Evolutionary conservation across 2,888 invertebrate genomes (phyloP), one percentile per base, ranked within the genome.

Genomic region (Byasa hedistus): DNA sequence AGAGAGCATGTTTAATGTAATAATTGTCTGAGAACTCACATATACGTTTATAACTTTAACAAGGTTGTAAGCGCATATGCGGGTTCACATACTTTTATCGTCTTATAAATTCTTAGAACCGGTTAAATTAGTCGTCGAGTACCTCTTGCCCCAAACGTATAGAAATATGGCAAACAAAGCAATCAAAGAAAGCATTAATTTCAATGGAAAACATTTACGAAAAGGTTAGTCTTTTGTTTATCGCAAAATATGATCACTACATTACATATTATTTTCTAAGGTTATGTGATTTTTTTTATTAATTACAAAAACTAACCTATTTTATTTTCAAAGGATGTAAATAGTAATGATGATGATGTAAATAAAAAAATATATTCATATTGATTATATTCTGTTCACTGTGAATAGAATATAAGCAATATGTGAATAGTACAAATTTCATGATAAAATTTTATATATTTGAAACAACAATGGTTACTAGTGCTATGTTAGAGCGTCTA

Each of bases 131-230:
- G 76, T 81, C 8, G 69, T 87, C 56, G 79, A 82, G 65, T 79
- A 82, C 76, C 78, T 81, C 22, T 61, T 82, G 67, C 84, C 83
- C 1, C 81, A 81, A 66, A 48, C 83, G 2, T 66, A 57, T 52
- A 78, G 77, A 63, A 83, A 66, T 67, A 86, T 87, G 86, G 77
- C 84, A 57, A 65, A 76, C 21, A 76, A 73, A 72, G 75, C 82
- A 65, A 72, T 79, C 48, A 82, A 79, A 70, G 75, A 76, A 63
- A 83, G 77, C 66, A 76, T 85, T 36, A 79, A 90, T 69, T 83
- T 83, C 69, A 83, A 91, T 76, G 77, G 85, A 32, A 90, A 85
- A 73, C 90, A 91, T 78, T 77, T 90, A 48, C 79, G 67, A 69
- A 86, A 79, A 82, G 90, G 90, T 89, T 44, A 44, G 2, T 17